Evolutionary conservation across 2,113 vertebrate genomes (phyloP), one percentile per base, ranked within the genome.

Genomic region (Ageneiosus marmoratus): DNA sequence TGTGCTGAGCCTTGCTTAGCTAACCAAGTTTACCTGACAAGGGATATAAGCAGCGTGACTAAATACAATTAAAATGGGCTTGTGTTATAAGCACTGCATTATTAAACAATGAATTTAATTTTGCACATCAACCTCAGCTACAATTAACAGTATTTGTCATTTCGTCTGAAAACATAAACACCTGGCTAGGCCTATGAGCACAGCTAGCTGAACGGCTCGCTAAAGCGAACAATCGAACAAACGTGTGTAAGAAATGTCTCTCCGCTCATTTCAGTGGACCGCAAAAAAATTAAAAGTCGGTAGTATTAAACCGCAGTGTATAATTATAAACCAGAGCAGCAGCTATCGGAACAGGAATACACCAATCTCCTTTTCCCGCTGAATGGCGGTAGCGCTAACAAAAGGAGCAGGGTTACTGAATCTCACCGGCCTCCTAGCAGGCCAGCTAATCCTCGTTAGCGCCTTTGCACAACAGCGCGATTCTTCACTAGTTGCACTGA

Each of bases 381-480:
- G 10, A 24, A 34, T 44, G 50, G 8, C 9, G 24, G 50, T 1
- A 55, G 27, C 11, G 82, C 62, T 77, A 83, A 62, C 72, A 37
- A 65, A 37, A 58, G 46, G 24, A 32, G 27, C 27, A n/a, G 11
- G 11, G 53, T 2, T 46, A 37, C 50, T 79, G 4, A 48, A 63
- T 10, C 56, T 32, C 73, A 76, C 81, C 74, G 74, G 50, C 62
- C 48, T 63, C 37, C 77, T 79, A 79, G 77, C 77, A 79, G 58
- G 60, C 48, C 50, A 32, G 62, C 74, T 69, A 77, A 55, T 15
- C n/a, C 37, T 24, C 41, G 67, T 15, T 44, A 24, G 7, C 22
- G 22, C 13, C 46, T 41, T 50, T 83, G 65, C 32, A 65, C 16
- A 76, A 37, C 72, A 6, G 48, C 20, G 56, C 50, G 37, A 15